Percentiles rank a stretch among this genome's conserved stretches.
Evolutionary conservation across 2,888 invertebrate species (phyloP).

Genomic region (Sthenelais limicola): DNA sequence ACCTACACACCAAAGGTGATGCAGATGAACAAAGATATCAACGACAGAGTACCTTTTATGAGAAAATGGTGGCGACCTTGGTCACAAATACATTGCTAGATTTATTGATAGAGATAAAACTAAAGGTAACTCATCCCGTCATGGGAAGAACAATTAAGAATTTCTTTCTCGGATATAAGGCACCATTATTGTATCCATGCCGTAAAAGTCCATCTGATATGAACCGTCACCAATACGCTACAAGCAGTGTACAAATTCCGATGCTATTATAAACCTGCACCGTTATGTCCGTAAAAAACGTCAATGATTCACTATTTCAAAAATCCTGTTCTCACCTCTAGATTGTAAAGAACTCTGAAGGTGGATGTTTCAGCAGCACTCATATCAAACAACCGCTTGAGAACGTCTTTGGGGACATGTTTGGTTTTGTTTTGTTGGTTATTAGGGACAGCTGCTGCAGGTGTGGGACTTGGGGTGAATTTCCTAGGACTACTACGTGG

Average conservation of each 20-base stretch:
- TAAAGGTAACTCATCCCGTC: too few relatives aligned
- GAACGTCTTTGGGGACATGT: constrained; percentile 61
- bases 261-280: neutral
- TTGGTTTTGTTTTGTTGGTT: constrained; percentile 29
- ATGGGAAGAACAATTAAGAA: too few relatives aligned
- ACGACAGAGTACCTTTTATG: too few relatives aligned
- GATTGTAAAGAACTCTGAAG: constrained; percentile 73
- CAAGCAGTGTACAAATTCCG: too few relatives aligned
- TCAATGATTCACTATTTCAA: neutral
- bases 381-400: constrained; percentile 71
- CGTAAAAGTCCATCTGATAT: neutral
- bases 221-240: neutral
- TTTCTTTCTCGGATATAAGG: too few relatives aligned
- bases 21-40: too few relatives aligned
- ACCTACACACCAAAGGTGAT: constrained; percentile 61
- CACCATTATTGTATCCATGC: too few relatives aligned
- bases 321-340: constrained; percentile 73
- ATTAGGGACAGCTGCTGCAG: constrained; percentile 43
- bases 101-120: too few relatives aligned
- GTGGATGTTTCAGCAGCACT: constrained; percentile 69
- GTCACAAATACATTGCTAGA: too few relatives aligned
- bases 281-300: neutral
- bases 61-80: too few relatives aligned
- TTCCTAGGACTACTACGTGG: constrained; percentile 65
- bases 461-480: constrained; percentile 52